Percentiles rank a stretch among this genome's conserved stretches.
These are phyloP conservation scores for Wiebesia pumilae DNA, from an alignment of 1,140 invertebrate genomes.

Conservation along the genomic window DNA sequence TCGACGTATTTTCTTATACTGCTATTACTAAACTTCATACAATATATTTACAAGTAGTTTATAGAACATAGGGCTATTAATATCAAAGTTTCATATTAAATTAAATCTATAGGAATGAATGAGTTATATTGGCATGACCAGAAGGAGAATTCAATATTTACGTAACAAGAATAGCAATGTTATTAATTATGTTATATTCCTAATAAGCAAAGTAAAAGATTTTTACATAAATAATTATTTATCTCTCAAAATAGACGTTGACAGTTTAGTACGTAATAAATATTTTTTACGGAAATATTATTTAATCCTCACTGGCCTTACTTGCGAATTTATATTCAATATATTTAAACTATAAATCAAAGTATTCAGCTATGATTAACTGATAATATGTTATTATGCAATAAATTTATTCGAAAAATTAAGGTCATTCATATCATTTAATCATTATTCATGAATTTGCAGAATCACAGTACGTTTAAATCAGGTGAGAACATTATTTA, in stretches of 20 bases:
- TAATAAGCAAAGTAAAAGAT: not conserved
- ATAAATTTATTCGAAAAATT: constrained; percentile 29
- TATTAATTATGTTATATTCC: not conserved
- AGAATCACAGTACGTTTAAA: constrained; percentile 51
- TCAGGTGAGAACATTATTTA: not conserved
- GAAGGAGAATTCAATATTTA: constrained; percentile 75
- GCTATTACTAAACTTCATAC: constrained; percentile 59
- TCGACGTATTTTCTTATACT: constrained; percentile 55
- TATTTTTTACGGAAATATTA: constrained; percentile 66
- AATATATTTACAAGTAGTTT: constrained; percentile 51
- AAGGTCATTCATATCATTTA: constrained; percentile 54
- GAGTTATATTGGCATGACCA: constrained; percentile 62
- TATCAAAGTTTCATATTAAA: constrained; percentile 45
- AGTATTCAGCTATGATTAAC: constrained; percentile 38
- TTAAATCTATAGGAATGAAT: constrained; percentile 39
- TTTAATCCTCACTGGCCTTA: constrained; percentile 73
- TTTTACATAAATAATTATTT: not conserved
- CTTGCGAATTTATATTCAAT: constrained; percentile 30
- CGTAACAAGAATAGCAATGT: not conserved
- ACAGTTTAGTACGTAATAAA: not conserved
- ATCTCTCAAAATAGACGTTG: not conserved
- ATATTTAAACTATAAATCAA: constrained; percentile 47
- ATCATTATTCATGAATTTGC: constrained; percentile 63
- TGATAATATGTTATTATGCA: constrained; percentile 38
- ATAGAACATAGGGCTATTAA: constrained; percentile 56